These are phyloP conservation scores for Cerastis rubricosa DNA, from an alignment of 2,888 invertebrate species.

Conservation along the genomic window DNA sequence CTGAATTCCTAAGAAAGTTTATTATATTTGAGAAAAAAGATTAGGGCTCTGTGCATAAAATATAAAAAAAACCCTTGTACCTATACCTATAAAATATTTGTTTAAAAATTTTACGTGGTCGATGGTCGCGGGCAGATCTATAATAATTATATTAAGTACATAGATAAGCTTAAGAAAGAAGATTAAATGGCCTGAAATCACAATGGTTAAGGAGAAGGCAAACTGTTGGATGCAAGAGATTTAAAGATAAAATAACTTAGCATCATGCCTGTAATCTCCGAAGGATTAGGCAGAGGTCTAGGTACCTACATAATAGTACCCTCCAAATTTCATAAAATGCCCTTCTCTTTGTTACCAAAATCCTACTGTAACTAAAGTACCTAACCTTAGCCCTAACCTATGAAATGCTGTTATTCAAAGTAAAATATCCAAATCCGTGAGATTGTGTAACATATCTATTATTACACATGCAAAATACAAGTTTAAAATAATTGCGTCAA, in stretches of 20 bases:
- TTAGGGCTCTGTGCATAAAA: too few relatives aligned
- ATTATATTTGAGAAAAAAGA: too few relatives aligned
- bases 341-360: too few relatives aligned
- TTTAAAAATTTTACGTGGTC: too few relatives aligned
- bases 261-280: not conserved
- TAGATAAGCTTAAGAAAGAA: too few relatives aligned
- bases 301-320: not conserved
- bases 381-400: too few relatives aligned
- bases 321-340: not conserved
- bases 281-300: not conserved
- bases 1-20: too few relatives aligned
- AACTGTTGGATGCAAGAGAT: not conserved
- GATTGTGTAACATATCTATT: constrained; percentile 4
- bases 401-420: not conserved
- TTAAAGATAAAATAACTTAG: not conserved
- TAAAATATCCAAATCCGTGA: constrained; percentile 6
- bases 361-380: not conserved
- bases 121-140: too few relatives aligned
- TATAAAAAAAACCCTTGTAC: too few relatives aligned
- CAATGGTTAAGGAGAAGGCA: not conserved
- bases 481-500: constrained; percentile 5
- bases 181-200: not conserved
- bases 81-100: too few relatives aligned
- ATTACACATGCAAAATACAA: not conserved
- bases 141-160: not conserved